phyloP scores from a whole-genome alignment of 2,113 vertebrate genomes.

The Thamnophis sirtalis region DNA sequence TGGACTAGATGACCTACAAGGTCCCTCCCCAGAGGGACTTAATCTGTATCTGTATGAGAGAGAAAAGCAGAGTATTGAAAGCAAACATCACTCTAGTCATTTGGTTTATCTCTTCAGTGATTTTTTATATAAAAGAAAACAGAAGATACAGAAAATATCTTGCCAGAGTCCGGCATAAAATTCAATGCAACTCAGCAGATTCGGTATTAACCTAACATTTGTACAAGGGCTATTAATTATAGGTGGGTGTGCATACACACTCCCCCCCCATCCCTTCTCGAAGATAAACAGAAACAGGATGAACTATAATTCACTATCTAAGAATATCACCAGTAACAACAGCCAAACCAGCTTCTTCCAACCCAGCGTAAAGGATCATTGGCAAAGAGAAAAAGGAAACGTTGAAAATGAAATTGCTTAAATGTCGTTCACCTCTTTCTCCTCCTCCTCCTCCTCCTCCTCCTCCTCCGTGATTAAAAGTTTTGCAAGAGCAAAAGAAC shows the following conservation, averaged over 20 bases:
- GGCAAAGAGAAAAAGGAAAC: background rate
- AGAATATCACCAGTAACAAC: no score
- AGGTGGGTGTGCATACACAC: background rate
- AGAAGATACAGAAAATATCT: background rate
- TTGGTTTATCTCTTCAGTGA: background rate
- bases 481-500: background rate
- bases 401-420: background rate
- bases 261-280: background rate
- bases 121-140: background rate
- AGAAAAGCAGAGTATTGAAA: background rate
- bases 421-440: background rate
- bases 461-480: background rate
- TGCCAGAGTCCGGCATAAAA: background rate
- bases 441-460: background rate
- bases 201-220: background rate
- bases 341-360: no score
- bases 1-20: no score
- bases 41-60: no score
- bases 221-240: background rate
- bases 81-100: no score
- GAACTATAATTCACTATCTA: background rate
- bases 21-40: no score
- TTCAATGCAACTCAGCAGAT: background rate
- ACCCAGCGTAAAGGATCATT: background rate
- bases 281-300: background rate